phyloP scores from a whole-genome alignment of 2,797 vertebrate species.

The Borostomias antarcticus region DNA sequence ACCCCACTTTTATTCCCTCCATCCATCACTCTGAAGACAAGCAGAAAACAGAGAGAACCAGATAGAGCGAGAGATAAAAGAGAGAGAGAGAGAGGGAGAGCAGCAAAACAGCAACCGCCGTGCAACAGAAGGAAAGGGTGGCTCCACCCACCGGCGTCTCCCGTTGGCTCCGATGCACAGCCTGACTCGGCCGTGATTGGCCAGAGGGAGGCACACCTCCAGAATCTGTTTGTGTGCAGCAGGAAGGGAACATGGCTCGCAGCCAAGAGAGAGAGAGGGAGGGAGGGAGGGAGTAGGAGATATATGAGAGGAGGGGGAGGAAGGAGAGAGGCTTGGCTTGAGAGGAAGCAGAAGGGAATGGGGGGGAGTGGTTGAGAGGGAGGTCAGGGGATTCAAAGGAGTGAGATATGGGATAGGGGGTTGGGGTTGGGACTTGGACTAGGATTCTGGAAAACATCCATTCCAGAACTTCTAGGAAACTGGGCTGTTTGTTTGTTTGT shows the following conservation, averaged over 20 bases:
- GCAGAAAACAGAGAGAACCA: conserved; percentile 18
- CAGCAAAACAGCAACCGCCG: conserved; percentile 77
- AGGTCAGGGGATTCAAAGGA: conserved; percentile 1
- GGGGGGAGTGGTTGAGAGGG: conserved; percentile 10
- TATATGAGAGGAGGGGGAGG: conserved; percentile 14
- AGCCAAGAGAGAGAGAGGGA: conserved; percentile 31
- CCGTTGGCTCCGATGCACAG: conserved; percentile 64
- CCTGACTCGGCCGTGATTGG: conserved; percentile 73
- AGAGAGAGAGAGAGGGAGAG: conserved; percentile 32
- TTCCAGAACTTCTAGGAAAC: conserved; percentile 80
- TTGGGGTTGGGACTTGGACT: conserved; percentile 16
- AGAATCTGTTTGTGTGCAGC: conserved; percentile 77
- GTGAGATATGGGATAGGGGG: background rate
- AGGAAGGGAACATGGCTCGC: conserved; percentile 38
- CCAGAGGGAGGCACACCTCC: conserved; percentile 81
- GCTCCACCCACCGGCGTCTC: conserved; percentile 43
- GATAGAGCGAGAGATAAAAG: background rate
- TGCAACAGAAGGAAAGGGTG: conserved; percentile 55
- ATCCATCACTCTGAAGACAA: conserved; percentile 65
- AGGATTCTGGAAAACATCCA: conserved; percentile 54
- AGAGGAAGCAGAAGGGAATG: background rate
- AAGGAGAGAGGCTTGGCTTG: conserved; percentile 6
- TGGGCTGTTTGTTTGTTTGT: conserved; percentile 9
- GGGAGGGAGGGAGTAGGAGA: conserved; percentile 27
- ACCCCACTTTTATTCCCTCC: conserved; percentile 64